Base-by-base conservation (phyloP, 1,140 invertebrate genomes). In the Conus betulinus region DNA sequence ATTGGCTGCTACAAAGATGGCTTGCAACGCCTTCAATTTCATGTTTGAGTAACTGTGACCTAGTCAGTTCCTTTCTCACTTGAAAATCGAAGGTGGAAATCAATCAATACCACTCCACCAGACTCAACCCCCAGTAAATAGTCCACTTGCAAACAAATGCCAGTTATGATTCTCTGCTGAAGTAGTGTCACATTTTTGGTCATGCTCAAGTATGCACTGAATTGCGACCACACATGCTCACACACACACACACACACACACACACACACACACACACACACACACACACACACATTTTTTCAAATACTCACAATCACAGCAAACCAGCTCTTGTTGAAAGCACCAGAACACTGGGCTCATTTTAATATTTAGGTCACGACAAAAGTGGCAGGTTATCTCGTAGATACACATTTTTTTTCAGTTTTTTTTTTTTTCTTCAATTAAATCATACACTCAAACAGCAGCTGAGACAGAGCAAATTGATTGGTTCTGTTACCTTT, bases 341-440 rank as follows among this genome's bases (percentile, higher is more conserved):
- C 85, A 87, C 85, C 85, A 87, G 85, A 87, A 87, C 85, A 78
- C 85, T 87, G 85, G 85, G 85, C 85, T 15, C 71, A 55, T 63
- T 74, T 85, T 85, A 85, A 74, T 85, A 67, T 85, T 87, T 87
- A 74, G 52, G 74, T 87, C 71, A 87, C 85, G 52, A 87, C 85
- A 87, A 67, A 85, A 84, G 82, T 87, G 85, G 85, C 85, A 87
- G 85, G 74, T 87, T 87, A 27, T 87, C 63, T 39, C 27, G 39
- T 51, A 39, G 63, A 67, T 39, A 25, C 53, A 63, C 53, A 63
- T 84, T 27, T 53, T 23, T 84, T 53, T 84, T 84, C 82, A 84
- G 71, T 78, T 78, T 60, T 60, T 60, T 60, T 60, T 60, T 15
- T 60, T 5, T 57, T 57, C 55, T 57, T 71, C 6, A 17, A 20